phyloP scores from a whole-genome alignment of 2,888 invertebrate genomes.

The Phragmatobia fuliginosa region DNA sequence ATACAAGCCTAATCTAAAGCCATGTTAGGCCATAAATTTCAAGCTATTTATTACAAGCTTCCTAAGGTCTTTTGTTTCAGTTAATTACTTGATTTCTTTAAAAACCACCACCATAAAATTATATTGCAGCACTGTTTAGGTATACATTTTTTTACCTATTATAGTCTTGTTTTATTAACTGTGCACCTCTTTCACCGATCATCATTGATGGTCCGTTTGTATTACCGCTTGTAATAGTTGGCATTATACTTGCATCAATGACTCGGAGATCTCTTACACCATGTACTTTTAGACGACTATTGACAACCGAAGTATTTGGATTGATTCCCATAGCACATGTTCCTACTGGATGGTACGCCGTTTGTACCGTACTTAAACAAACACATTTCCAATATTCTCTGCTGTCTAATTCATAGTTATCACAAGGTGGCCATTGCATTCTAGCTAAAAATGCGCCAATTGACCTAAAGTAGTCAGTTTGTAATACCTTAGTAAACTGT shows the following conservation, averaged over 20 bases:
- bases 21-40: too few species aligned
- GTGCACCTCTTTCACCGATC: slow-evolving; percentile 92
- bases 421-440: slow-evolving; percentile 59
- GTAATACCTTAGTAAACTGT: slow-evolving; percentile 59
- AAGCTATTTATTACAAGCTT: too few species aligned
- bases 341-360: slow-evolving; percentile 90
- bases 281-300: slow-evolving; percentile 88
- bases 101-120: neutral
- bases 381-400: slow-evolving; percentile 65
- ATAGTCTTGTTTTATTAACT: slow-evolving; percentile 87
- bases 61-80: too few species aligned
- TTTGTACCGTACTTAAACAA: slow-evolving; percentile 74
- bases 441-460: slow-evolving; percentile 51
- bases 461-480: slow-evolving; percentile 26
- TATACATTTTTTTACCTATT: neutral
- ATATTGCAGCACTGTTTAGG: neutral
- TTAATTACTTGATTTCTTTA: too few species aligned
- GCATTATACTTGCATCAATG: slow-evolving; percentile 93
- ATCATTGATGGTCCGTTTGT: slow-evolving; percentile 93
- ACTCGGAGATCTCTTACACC: slow-evolving; percentile 89
- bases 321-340: slow-evolving; percentile 87
- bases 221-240: slow-evolving; percentile 90
- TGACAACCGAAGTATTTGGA: slow-evolving; percentile 64
- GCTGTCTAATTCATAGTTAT: slow-evolving; percentile 53
- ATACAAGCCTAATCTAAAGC: too few species aligned